phyloP scores from a whole-genome alignment of 2,888 invertebrate species.

The Latheticus oryzae region DNA sequence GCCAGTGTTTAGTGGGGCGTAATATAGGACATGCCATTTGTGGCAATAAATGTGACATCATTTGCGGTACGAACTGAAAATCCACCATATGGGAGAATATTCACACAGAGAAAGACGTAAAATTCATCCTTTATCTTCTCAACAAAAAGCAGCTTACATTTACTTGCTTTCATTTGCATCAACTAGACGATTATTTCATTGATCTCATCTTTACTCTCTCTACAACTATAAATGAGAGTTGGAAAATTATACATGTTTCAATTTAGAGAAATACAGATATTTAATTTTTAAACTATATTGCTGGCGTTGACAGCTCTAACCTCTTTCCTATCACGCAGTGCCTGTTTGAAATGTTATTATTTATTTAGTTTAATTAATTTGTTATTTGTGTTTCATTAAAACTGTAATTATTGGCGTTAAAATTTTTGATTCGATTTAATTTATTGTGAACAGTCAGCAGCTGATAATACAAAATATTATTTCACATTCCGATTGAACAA shows the following conservation, averaged over 20 bases:
- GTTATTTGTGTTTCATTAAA: conserved; percentile 10
- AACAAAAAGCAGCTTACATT: conserved; percentile 11
- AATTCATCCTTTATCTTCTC: conserved; percentile 13
- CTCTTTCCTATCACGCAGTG: neutral
- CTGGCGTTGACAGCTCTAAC: neutral
- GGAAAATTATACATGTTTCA: neutral
- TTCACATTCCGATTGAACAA: no score
- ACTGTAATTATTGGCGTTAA: conserved; percentile 8
- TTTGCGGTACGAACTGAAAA: conserved; percentile 22
- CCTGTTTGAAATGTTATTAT: conserved; percentile 7
- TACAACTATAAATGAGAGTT: neutral
- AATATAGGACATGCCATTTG: conserved; percentile 18
- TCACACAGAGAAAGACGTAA: conserved; percentile 12
- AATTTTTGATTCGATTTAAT: conserved; percentile 7
- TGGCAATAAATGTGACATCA: conserved; percentile 23
- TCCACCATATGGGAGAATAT: conserved; percentile 13
- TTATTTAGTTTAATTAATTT: conserved; percentile 17
- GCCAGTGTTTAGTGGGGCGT: conserved; percentile 18
- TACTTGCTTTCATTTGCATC: conserved; percentile 11
- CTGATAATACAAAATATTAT: no score
- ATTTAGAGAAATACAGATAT: conserved; percentile 1
- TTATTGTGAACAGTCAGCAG: conserved; percentile 4
- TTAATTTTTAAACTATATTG: neutral
- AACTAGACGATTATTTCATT: conserved; percentile 9
- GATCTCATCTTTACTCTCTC: neutral